Conservation (phyloP, 1,140 invertebrate genomes). For the Drosophila ambigua region DNA sequence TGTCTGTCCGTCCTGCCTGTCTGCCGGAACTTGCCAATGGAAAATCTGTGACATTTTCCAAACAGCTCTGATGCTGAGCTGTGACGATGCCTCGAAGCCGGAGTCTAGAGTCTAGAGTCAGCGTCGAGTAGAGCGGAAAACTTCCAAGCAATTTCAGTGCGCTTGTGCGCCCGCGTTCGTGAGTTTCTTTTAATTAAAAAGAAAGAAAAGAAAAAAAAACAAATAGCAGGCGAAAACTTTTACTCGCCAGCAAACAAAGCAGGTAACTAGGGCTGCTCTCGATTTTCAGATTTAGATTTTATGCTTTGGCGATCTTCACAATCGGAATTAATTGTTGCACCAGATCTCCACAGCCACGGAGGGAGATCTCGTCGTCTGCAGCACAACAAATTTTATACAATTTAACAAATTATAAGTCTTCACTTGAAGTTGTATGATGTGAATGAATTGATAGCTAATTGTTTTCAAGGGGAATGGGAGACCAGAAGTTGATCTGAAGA, state of each 20-base stretch:
- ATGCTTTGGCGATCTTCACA: slow-evolving; percentile 69
- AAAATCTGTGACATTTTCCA: slow-evolving; percentile 79
- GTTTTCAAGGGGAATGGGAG: too few species aligned
- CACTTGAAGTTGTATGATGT: slow-evolving; percentile 13
- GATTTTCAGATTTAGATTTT: slow-evolving; percentile 80
- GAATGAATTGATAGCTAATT: not conserved
- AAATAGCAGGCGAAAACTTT: slow-evolving; percentile 70
- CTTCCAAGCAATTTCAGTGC: slow-evolving; percentile 55
- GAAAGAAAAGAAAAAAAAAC: slow-evolving; percentile 44
- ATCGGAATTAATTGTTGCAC: slow-evolving; percentile 47
- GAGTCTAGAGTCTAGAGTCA: not conserved
- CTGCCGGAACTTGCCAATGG: slow-evolving; percentile 71
- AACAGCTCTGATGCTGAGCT: slow-evolving; percentile 22
- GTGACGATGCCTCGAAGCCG: slow-evolving; percentile 18
- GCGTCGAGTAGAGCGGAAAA: slow-evolving; percentile 53
- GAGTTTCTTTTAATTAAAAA: slow-evolving; percentile 81
- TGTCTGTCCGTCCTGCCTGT: slow-evolving; percentile 18
- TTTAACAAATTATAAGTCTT: slow-evolving; percentile 3
- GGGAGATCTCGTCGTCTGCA: slow-evolving; percentile 4
- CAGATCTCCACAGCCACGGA: slow-evolving; percentile 17
- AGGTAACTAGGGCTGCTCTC: slow-evolving; percentile 77
- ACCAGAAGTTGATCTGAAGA: too few species aligned
- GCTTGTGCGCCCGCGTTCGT: slow-evolving; percentile 51
- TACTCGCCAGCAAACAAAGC: slow-evolving; percentile 72
- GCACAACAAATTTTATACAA: slow-evolving; percentile 5